phyloP scores from a whole-genome alignment of 2,113 vertebrate genomes.

The Psilopogon haemacephalus region DNA sequence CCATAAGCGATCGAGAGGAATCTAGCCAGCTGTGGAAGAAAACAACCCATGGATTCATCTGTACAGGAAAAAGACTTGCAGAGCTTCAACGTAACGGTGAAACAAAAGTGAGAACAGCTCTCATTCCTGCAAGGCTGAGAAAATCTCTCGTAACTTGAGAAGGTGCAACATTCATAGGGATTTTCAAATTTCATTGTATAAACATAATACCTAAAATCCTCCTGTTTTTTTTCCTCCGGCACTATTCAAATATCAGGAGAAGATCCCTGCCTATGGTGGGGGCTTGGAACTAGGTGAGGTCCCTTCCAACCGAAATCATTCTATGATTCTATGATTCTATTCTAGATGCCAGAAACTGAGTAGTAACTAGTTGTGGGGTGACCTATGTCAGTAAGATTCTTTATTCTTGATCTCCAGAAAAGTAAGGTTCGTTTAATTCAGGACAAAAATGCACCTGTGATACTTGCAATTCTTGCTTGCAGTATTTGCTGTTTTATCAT shows the following conservation, averaged over 20 bases:
- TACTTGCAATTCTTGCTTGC: not conserved
- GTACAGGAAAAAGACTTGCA: not conserved
- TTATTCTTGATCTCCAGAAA: not conserved
- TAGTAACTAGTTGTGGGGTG: not conserved
- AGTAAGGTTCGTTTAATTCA: not conserved
- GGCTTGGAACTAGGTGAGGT: too few relatives aligned
- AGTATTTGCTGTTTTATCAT: not conserved
- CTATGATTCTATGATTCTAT: too few relatives aligned
- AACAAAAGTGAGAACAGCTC: not conserved
- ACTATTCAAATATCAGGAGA: not conserved
- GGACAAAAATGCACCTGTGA: not conserved
- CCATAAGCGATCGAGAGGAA: constrained; percentile 95
- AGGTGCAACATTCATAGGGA: not conserved
- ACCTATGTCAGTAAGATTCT: not conserved
- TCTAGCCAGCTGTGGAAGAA: constrained; percentile 88
- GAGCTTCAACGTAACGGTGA: not conserved
- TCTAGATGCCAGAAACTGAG: not conserved
- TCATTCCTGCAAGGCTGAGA: not conserved
- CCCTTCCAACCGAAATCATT: too few relatives aligned
- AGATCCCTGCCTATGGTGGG: too few relatives aligned
- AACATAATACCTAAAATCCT: not conserved
- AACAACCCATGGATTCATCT: constrained; percentile 22
- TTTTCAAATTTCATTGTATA: not conserved
- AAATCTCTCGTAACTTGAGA: not conserved
- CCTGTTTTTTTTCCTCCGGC: not conserved